phyloP scores from a whole-genome alignment of 2,888 invertebrate species.

The Aplocera efformata region DNA sequence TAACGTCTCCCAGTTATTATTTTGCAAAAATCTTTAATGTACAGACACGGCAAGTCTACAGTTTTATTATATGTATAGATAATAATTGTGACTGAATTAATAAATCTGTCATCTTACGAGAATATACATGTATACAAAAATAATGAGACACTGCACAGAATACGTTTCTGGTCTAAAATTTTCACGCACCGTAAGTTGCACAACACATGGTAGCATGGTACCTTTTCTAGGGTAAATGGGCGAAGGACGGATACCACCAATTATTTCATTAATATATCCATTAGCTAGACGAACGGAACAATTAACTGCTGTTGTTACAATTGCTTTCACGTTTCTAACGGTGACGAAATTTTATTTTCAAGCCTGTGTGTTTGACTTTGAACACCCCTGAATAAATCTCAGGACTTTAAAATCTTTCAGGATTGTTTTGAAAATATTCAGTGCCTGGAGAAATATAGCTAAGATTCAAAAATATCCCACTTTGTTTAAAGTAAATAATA shows the following conservation, averaged over 20 bases:
- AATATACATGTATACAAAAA: no score
- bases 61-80: no score
- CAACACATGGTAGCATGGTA: conserved; percentile 4
- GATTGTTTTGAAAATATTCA: no score
- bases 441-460: no score
- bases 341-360: conserved; percentile 28
- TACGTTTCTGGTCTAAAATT: background rate
- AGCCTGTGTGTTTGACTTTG: conserved; percentile 21
- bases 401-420: no score
- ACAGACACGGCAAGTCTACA: no score
- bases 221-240: conserved; percentile 15
- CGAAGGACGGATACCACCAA: conserved; percentile 50
- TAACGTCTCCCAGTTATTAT: no score
- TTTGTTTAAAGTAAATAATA: conserved; percentile 11
- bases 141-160: background rate
- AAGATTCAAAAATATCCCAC: no score
- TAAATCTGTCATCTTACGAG: no score
- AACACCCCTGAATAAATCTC: no score
- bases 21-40: no score
- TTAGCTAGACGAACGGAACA: conserved; percentile 35
- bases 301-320: conserved; percentile 35
- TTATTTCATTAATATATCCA: conserved; percentile 59
- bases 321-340: conserved; percentile 34
- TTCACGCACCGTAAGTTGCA: conserved; percentile 5
- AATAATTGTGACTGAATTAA: no score